Evolutionary conservation across 1,140 invertebrate species (phyloP), one percentile per base, ranked within the genome.

Genomic region (Anoplolepis gracilipes): DNA sequence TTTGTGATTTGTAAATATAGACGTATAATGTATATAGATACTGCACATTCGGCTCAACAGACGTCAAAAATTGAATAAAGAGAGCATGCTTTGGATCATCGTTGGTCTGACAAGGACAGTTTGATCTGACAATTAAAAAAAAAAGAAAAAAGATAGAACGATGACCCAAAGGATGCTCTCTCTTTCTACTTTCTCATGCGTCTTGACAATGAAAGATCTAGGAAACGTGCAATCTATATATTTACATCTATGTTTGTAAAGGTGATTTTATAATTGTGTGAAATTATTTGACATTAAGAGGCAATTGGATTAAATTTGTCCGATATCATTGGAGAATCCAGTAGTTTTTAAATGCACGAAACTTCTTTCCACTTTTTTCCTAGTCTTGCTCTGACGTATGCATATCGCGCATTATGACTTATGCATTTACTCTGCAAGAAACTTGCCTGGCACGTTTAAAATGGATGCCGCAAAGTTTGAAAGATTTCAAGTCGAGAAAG

Each of bases 401-500:
- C 36, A 82, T 33, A 82, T 82, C 65, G 78, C 13, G 46, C 33
- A 72, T 81, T 22, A n/a, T 25, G 78, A 59, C 36, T 36, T 25
- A 25, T 72, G 65, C 53, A 72, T 81, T 81, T 57, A 72, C 36
- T 42, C 11, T 11, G 36, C 39, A 82, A 59, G 78, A 72, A 59
- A 73, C 53, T 82, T 59, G 67, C 72, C n/a, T 79, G 76, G 22
- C 76, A 79, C 19, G 25, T 70, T 57, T 59, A 42, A 81, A 72
- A 59, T 81, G 36, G 36, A 72, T 72, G 67, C 53, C 67, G 8
- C 25, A 33, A 59, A 82, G 53, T 82, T 73, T 73, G 67, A 28
- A 82, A 73, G 78, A 82, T 59, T 59, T 72, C 36, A 82, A 46
- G 30, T 28, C 59, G 13, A 42, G 67, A 73, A 73, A 81, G 49